Evolutionary conservation across 2,113 vertebrate species (phyloP).

Genomic region (Stegastes partitus): DNA sequence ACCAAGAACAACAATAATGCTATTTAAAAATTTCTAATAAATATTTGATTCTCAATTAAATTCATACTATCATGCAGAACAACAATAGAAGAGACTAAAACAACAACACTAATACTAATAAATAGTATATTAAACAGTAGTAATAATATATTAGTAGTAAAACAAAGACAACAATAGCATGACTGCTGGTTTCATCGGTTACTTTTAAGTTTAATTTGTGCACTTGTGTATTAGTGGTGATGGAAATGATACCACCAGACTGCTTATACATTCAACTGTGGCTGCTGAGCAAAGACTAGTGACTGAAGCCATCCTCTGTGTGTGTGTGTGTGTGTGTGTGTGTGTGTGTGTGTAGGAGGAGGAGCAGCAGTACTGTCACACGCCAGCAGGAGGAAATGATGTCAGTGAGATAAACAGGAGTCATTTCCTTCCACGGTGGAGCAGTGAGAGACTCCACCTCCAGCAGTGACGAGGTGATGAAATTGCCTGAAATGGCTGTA

Average conservation of each 20-base stretch:
- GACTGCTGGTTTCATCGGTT: no score
- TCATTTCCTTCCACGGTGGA: conserved; percentile 73
- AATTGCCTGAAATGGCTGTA: conserved; percentile 51
- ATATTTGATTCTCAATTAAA: no score
- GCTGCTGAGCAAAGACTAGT: no score
- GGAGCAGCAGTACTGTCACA: not conserved
- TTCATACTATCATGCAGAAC: no score
- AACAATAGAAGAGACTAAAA: no score
- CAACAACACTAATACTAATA: no score
- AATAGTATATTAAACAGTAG: no score
- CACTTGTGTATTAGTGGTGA: not conserved
- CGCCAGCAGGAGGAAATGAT: conserved; percentile 39
- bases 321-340: not conserved
- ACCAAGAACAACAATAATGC: no score
- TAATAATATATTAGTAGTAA: no score
- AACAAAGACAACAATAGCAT: no score
- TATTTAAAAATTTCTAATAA: no score
- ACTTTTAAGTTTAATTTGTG: not conserved
- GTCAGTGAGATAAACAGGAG: conserved; percentile 41
- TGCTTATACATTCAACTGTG: not conserved
- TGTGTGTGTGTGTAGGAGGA: not conserved
- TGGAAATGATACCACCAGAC: not conserved
- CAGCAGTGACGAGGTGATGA: conserved; percentile 20
- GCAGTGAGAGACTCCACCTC: conserved; percentile 35
- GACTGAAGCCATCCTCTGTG: not conserved